Percentiles rank a stretch among this genome's conserved stretches.
Conservation (phyloP, 1,140 invertebrate species). For the Bombyx mori region ASM3026992v2 NC_085121.1:5728001-5728500, state of each 20-base stretch:
- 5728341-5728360: no score
- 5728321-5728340: no score
- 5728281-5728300: no score
- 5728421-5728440: not conserved
- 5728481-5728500: conserved; percentile 58
- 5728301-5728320: no score
- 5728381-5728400: no score
- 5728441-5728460: conserved; percentile 61
- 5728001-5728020: conserved; percentile 66
- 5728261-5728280: no score
- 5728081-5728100: conserved; percentile 57
- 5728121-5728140: conserved; percentile 69
- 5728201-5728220: conserved; percentile 42
- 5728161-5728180: conserved; percentile 57
- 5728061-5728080: conserved; percentile 66
- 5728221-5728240: conserved; percentile 16
- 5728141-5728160: conserved; percentile 58
- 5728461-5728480: conserved; percentile 64
- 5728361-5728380: no score
- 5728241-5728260: no score
- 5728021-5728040: conserved; percentile 71
- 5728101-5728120: conserved; percentile 69
- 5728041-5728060: conserved; percentile 62
- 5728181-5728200: conserved; percentile 60
- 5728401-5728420: no score